Conservation (phyloP, 2,113 vertebrate species). For the Eudorcas thomsonii region DNA sequence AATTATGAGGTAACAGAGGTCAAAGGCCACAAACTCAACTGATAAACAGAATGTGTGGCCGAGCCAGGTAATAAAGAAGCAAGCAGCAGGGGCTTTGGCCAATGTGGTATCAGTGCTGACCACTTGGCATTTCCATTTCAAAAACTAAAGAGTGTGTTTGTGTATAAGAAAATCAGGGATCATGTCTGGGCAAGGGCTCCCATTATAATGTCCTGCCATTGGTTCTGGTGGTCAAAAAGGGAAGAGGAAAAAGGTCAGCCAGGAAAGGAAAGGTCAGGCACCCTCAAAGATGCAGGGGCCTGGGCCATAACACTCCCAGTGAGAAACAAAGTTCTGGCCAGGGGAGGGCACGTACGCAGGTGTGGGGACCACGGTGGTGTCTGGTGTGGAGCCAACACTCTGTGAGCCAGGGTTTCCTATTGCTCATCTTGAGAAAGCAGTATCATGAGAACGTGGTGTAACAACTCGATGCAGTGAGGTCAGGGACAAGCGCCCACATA, state of each 20-base stretch:
- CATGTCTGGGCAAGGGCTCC: background rate
- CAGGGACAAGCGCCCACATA: background rate
- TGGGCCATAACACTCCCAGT: background rate
- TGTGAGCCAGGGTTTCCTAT: background rate
- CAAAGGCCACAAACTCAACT: background rate
- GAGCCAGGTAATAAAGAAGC: background rate
- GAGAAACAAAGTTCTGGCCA: background rate
- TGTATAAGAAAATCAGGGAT: background rate
- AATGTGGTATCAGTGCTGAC: background rate
- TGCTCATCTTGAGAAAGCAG: background rate
- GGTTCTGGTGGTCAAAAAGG: background rate
- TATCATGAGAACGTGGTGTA: background rate
- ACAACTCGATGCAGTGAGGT: background rate
- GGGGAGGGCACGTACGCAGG: background rate
- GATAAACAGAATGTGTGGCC: background rate
- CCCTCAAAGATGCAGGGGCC: background rate
- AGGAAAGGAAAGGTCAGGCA: background rate
- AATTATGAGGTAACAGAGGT: background rate
- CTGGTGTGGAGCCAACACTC: too few relatives aligned
- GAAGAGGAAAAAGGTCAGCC: background rate
- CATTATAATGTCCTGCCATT: background rate
- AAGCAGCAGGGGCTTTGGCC: background rate
- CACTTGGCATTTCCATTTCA: background rate
- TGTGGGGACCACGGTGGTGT: background rate
- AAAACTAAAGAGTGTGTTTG: background rate